Evolutionary conservation across 2,113 vertebrate species (phyloP).

Genomic region (Candoia aspera): DNA sequence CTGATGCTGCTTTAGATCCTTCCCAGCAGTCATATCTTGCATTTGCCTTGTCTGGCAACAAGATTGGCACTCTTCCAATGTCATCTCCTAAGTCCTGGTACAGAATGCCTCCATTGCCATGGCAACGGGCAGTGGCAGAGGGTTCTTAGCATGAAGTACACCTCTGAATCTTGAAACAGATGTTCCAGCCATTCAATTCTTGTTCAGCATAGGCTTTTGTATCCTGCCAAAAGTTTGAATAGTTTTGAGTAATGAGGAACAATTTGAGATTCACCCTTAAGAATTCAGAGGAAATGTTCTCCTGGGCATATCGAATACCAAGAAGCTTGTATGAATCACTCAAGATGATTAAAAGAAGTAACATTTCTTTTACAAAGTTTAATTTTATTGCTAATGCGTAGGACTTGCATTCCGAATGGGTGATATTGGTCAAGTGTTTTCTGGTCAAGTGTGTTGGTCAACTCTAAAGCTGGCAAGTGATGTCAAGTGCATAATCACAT

Average conservation of each 20-base stretch:
- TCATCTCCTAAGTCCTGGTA: no score
- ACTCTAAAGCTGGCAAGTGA: no score
- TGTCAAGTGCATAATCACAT: no score
- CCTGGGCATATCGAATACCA: conserved; percentile 24
- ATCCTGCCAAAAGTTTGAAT: conserved; percentile 22
- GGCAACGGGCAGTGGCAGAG: background rate
- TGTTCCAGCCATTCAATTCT: background rate
- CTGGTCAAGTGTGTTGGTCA: background rate
- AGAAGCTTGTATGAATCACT: conserved; percentile 45
- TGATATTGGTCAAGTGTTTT: conserved; percentile 20
- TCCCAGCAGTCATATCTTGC: no score
- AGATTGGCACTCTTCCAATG: no score
- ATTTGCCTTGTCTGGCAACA: no score
- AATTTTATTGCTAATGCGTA: conserved; percentile 43
- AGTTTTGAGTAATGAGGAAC: conserved; percentile 49
- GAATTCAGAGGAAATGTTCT: conserved; percentile 21
- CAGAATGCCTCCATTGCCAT: no score
- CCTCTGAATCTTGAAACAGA: background rate
- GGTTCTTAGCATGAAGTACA: background rate
- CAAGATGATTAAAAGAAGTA: conserved; percentile 47
- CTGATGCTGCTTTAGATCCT: no score
- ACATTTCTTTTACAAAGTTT: background rate
- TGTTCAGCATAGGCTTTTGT: background rate
- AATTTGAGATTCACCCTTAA: conserved; percentile 44
- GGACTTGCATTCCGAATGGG: background rate